A percentile compares a stretch with the other conserved stretches of the same genome.
Evolutionary conservation across 1,140 invertebrate genomes (phyloP).

Genomic region (Listronotus bonariensis): DNA sequence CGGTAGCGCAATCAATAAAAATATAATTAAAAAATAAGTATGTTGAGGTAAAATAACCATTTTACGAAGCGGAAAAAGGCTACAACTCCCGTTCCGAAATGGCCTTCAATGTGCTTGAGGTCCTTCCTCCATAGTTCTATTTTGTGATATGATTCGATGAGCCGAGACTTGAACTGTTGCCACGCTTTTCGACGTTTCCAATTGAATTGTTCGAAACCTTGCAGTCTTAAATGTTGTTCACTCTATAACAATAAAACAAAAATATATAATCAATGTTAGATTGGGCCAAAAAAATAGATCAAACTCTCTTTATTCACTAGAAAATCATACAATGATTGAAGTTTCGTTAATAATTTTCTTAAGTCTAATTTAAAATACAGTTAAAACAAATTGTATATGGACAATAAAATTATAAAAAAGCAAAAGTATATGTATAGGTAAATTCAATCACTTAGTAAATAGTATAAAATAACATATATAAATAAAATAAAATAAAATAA

Average conservation of each 20-base stretch:
- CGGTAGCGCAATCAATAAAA: conserved; percentile 72
- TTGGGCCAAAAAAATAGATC: too few species aligned
- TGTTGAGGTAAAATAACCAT: conserved; percentile 78
- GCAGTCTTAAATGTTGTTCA: conserved; percentile 75
- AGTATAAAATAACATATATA: too few species aligned
- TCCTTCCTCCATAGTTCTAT: conserved; percentile 73
- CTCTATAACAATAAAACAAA: conserved; percentile 60
- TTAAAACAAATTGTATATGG: too few species aligned
- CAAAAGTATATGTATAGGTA: too few species aligned
- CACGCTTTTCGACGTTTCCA: conserved; percentile 75
- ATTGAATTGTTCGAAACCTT: conserved; percentile 78
- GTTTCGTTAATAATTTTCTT: too few species aligned
- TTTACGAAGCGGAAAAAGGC: conserved; percentile 81
- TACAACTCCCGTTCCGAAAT: conserved; percentile 79
- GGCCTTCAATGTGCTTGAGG: conserved; percentile 75
- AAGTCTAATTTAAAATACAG: too few species aligned
- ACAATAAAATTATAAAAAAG: too few species aligned
- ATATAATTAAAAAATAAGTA: conserved; percentile 68
- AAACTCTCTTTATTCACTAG: too few species aligned
- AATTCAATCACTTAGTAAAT: too few species aligned
- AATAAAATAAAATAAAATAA: too few species aligned
- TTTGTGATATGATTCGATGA: conserved; percentile 68
- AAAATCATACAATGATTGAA: too few species aligned
- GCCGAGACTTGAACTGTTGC: conserved; percentile 63
- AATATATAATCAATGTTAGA: too few species aligned